A percentile compares a stretch with the other conserved stretches of the same genome.
These are phyloP conservation scores for Acanthopagrus latus DNA, from an alignment of 2,797 vertebrate genomes.

Conservation along the genomic window DNA sequence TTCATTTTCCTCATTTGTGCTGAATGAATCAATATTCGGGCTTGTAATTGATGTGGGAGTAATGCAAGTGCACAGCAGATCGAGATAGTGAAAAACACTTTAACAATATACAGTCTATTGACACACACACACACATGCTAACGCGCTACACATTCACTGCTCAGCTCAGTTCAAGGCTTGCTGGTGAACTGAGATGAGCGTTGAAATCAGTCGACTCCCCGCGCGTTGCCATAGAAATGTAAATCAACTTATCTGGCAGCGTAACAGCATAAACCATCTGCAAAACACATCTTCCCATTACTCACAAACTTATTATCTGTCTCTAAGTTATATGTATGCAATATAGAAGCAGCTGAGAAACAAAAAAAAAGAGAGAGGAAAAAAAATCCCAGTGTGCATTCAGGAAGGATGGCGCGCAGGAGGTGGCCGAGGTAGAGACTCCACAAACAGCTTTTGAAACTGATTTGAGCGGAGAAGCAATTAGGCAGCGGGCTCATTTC, in stretches of 20 bases:
- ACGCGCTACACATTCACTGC: not conserved
- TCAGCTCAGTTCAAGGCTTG: slow-evolving; percentile 27
- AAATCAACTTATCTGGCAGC: slow-evolving; percentile 10
- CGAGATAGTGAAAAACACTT: slow-evolving; percentile 11
- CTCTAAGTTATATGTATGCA: not conserved
- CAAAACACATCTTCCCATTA: slow-evolving; percentile 4
- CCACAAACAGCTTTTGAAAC: slow-evolving; percentile 11
- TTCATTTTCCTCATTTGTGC: slow-evolving; percentile 42
- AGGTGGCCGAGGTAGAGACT: not conserved
- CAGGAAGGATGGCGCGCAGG: not conserved
- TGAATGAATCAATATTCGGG: slow-evolving; percentile 54
- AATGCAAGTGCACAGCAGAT: slow-evolving; percentile 4
- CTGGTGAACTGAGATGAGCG: slow-evolving; percentile 17
- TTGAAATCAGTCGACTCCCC: slow-evolving; percentile 14
- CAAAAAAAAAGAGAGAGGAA: too few relatives aligned
- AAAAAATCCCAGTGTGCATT: not conserved
- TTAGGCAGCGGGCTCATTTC: slow-evolving; percentile 1
- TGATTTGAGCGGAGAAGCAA: slow-evolving; percentile 14
- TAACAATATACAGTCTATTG: not conserved
- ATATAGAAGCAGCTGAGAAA: not conserved
- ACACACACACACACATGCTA: not conserved
- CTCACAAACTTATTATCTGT: not conserved
- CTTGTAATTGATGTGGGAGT: slow-evolving; percentile 48
- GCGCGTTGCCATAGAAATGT: slow-evolving; percentile 57
- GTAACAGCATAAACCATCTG: slow-evolving; percentile 19